Evolutionary conservation across 1,140 invertebrate genomes (phyloP).

Genomic region (Philopotamus ludificatus): DNA sequence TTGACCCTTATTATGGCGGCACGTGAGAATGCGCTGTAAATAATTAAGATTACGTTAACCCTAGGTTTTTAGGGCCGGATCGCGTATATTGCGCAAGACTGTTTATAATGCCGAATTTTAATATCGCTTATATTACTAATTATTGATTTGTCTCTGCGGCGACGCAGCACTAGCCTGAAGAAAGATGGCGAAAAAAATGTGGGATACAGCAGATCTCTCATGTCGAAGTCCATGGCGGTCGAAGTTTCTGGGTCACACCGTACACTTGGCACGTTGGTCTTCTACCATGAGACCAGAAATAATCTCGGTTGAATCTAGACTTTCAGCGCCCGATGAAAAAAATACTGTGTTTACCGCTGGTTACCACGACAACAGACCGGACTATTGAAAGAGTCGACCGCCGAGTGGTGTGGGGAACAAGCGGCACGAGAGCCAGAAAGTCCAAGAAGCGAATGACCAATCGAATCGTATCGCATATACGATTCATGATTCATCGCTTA

Average conservation of each 20-base stretch:
- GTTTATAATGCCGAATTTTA: too few relatives aligned
- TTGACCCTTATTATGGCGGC: too few relatives aligned
- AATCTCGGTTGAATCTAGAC: slow-evolving; percentile 1
- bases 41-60: too few relatives aligned
- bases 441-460: too few relatives aligned
- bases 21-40: too few relatives aligned
- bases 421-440: too few relatives aligned
- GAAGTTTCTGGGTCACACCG: not conserved
- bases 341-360: slow-evolving; percentile 11
- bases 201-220: slow-evolving; percentile 17
- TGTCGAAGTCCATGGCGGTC: slow-evolving; percentile 2
- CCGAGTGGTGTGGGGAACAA: not conserved
- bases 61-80: too few relatives aligned
- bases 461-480: too few relatives aligned
- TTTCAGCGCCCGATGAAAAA: not conserved
- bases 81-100: too few relatives aligned
- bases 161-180: slow-evolving; percentile 11
- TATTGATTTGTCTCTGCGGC: not conserved
- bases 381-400: not conserved
- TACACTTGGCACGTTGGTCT: not conserved
- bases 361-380: slow-evolving; percentile 11
- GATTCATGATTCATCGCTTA: too few relatives aligned
- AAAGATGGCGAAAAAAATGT: slow-evolving; percentile 15
- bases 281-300: not conserved
- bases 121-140: not conserved